Base-by-base conservation (phyloP, 2,797 vertebrate species). In the Sciaenops ocellatus region DNA sequence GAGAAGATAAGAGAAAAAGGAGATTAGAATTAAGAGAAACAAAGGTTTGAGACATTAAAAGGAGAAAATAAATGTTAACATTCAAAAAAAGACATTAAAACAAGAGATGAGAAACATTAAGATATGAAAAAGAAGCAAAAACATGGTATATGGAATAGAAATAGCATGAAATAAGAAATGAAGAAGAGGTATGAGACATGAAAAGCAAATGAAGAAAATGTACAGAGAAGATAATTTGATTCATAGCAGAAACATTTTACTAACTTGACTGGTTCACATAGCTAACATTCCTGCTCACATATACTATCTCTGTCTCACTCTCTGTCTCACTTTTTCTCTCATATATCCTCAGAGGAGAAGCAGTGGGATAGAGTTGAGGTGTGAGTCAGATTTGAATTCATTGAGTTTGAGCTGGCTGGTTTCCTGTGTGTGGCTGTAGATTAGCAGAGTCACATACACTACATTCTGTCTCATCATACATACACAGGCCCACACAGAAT, bases 281-380 rank as follows among this genome's bases (percentile, higher is more conserved):
- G 83, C 76, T 90, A 46, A 90, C 89, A 94, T 93, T 93, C 91
- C 84, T 87, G 76, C 80, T 85, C 61, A 50, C 60, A 78, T 46
- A 62, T 71, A 62, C 71, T 8, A 34, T 62, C 55, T 69, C 26
- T 64, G 64, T 11, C 70, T 65, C 76, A 62, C 71, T 62, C 55
- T 68, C 26, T 64, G 63, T 10, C 70, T 65, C 63, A 34, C 63
- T 73, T 64, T 69, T 48, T 67, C 47, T 6, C 52, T 38, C 38
- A 3, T 1, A 51, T 48, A 3, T 55, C 16, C 30, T 55, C 30
- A 48, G 48, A 69, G 54, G 24, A 56, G 3, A 26, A 24, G 61
- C 61, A 26, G 28, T 18, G 48, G 46, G 38, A 26, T 34, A 1
- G 15, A 71, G 30, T 5, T 22, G 16, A 82, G 55, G 47, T 63